A percentile compares a stretch with the other conserved stretches of the same genome.
Conservation (phyloP, 2,113 vertebrate species). For the Oryctolagus cuniculus region DNA sequence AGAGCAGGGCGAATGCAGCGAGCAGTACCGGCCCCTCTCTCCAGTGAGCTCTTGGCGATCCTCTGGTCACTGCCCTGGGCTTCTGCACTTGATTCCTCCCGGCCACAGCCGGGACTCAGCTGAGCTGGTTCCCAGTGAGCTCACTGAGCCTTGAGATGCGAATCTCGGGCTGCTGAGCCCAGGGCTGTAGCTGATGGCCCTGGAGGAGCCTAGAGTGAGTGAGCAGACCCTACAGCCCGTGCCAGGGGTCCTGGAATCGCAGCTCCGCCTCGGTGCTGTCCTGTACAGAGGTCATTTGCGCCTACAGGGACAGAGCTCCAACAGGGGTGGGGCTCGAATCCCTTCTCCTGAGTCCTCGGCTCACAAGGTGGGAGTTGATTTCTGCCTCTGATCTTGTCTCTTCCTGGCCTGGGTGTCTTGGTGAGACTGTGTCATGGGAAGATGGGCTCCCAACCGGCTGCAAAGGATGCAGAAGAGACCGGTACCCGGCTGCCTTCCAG, state of each 20-base stretch:
- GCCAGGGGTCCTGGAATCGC: neutral
- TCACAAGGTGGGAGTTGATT: neutral
- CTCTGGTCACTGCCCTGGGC: neutral
- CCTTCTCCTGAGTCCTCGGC: neutral
- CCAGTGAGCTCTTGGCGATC: neutral
- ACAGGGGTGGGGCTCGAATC: neutral
- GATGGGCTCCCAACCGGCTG: neutral
- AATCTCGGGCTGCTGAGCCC: neutral
- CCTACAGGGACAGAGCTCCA: accelerated
- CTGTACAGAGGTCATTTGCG: too few species aligned
- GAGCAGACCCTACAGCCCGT: neutral
- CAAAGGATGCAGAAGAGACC: neutral
- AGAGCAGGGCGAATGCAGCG: neutral
- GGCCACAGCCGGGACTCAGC: neutral
- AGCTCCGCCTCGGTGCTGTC: neutral
- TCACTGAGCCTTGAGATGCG: neutral
- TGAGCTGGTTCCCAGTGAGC: neutral
- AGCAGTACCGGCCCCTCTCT: neutral
- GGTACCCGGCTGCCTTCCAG: neutral
- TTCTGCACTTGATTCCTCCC: neutral
- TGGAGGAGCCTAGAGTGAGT: neutral
- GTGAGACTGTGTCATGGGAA: neutral
- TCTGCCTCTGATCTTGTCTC: neutral
- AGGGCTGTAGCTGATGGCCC: accelerated
- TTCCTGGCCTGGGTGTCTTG: neutral